Percentiles rank a stretch among this genome's conserved stretches.
These are phyloP conservation scores for Psittacula derbiana DNA, from an alignment of 2,797 vertebrate species.

Conservation along the genomic window DNA sequence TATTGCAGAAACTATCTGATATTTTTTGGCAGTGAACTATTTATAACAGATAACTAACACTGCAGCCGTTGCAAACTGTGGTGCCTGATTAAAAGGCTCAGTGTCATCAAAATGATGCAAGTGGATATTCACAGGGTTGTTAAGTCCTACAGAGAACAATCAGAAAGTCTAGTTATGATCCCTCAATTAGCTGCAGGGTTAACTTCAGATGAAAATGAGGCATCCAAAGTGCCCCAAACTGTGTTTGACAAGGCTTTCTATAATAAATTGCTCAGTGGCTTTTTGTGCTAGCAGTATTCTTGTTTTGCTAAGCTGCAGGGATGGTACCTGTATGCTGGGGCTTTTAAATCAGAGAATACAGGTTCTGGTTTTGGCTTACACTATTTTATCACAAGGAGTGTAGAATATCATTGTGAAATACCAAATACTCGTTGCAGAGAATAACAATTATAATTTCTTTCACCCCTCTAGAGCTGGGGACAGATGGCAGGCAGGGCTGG, in stretches of 20 bases:
- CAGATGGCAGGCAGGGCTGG: background rate
- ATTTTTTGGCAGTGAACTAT: background rate
- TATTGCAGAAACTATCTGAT: background rate
- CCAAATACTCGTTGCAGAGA: accelerated
- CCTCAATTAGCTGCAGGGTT: conserved; percentile 23
- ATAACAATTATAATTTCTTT: background rate
- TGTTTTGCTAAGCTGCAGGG: background rate
- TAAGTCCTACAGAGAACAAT: conserved; percentile 1
- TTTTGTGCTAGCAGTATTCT: background rate
- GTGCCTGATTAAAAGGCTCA: conserved; percentile 22
- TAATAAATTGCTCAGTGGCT: background rate
- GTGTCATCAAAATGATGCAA: background rate
- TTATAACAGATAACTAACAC: background rate
- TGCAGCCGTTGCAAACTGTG: background rate
- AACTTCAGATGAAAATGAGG: background rate
- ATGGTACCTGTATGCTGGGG: accelerated
- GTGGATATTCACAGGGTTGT: background rate
- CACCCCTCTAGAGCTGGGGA: background rate
- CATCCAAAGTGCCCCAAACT: background rate
- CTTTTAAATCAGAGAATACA: background rate
- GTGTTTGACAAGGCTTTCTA: background rate
- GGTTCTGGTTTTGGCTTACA: accelerated
- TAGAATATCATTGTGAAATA: accelerated
- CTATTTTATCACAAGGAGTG: too few relatives aligned
- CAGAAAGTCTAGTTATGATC: background rate